phyloP scores from a whole-genome alignment of 2,888 invertebrate species.

The Petrolisthes cinctipes region DNA sequence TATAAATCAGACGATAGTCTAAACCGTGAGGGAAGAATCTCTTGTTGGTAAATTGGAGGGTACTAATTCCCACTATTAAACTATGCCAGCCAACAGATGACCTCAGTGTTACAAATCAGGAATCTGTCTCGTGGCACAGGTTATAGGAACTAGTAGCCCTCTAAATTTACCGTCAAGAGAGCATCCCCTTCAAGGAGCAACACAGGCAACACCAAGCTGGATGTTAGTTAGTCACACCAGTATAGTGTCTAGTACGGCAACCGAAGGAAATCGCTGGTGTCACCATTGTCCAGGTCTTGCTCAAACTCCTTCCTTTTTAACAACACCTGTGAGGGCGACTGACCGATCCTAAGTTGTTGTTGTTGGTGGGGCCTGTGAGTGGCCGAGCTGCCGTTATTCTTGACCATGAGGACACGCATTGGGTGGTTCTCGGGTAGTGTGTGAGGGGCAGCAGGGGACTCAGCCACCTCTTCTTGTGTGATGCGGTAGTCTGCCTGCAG shows the following conservation, averaged over 20 bases:
- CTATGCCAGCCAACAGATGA: too few relatives aligned
- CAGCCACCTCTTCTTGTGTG: background rate
- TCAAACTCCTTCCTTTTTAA: constrained; percentile 61
- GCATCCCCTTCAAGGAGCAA: background rate
- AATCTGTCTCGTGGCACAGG: too few relatives aligned
- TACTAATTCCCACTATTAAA: too few relatives aligned
- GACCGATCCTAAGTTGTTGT: constrained; percentile 6
- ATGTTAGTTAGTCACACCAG: background rate
- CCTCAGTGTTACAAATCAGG: too few relatives aligned
- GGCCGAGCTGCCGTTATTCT: constrained; percentile 25
- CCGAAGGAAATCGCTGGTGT: constrained; percentile 58
- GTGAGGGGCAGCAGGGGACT: background rate
- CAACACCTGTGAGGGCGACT: constrained; percentile 36
- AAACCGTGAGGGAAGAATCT: too few relatives aligned
- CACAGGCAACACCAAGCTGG: background rate
- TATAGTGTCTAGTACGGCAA: constrained; percentile 52
- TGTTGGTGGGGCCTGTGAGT: background rate
- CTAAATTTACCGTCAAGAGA: too few relatives aligned
- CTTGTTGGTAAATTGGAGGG: too few relatives aligned
- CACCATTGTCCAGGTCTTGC: constrained; percentile 63
- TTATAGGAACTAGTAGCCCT: too few relatives aligned
- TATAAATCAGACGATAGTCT: too few relatives aligned
- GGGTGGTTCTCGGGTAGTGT: constrained; percentile 47
- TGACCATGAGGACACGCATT: constrained; percentile 25
- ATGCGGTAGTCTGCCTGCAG: constrained; percentile 12